Conservation (phyloP, 2,113 vertebrate species). For the Oncorhynchus tshawytscha region DNA sequence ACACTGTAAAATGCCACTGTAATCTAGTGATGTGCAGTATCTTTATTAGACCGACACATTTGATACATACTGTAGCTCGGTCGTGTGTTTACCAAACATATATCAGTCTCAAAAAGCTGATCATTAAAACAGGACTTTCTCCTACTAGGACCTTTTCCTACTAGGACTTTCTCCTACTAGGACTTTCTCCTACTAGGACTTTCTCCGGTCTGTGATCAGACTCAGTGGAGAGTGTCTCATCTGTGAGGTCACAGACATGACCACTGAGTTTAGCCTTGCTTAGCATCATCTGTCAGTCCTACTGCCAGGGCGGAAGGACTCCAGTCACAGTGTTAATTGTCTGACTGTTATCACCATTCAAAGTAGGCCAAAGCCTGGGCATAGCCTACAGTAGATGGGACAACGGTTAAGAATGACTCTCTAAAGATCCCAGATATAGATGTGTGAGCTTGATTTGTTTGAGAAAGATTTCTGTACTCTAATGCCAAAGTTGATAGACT, state of each 20-base stretch:
- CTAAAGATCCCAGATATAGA: too few relatives aligned
- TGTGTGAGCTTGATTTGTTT: too few relatives aligned
- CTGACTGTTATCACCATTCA: slow-evolving; percentile 20
- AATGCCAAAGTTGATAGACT: too few relatives aligned
- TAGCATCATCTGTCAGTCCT: slow-evolving; percentile 49
- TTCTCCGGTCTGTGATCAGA: background rate
- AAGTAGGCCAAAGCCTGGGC: background rate
- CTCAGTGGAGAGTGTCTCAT: slow-evolving; percentile 35
- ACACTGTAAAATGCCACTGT: background rate
- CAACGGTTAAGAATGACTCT: too few relatives aligned
- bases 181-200: background rate
- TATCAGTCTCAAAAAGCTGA: background rate
- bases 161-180: background rate
- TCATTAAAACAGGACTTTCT: background rate
- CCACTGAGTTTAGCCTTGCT: slow-evolving; percentile 38
- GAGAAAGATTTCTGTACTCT: too few relatives aligned
- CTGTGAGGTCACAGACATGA: slow-evolving; percentile 22
- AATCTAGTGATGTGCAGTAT: background rate
- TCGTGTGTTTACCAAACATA: background rate
- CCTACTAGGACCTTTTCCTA: background rate
- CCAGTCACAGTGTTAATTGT: slow-evolving; percentile 25
- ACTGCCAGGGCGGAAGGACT: slow-evolving; percentile 36
- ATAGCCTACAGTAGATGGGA: background rate
- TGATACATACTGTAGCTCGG: background rate
- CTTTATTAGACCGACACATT: background rate